Conservation (phyloP, 2,888 invertebrate genomes). For the Temnothorax ravouxi region DNA sequence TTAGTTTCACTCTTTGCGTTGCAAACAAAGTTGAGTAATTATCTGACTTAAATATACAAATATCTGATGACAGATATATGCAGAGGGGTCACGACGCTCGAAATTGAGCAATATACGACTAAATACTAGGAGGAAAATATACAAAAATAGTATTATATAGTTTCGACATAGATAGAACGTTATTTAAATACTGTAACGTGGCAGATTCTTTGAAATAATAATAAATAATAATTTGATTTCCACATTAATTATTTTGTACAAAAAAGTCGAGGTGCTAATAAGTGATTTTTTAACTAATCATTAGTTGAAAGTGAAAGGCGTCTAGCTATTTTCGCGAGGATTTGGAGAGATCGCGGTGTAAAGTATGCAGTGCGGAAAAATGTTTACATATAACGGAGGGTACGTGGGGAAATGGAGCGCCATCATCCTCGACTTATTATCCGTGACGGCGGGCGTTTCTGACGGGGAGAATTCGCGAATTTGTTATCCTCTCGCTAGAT, state of each 20-base stretch:
- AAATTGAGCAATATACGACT: too few relatives aligned
- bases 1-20: background rate
- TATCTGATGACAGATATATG: too few relatives aligned
- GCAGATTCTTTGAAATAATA: too few relatives aligned
- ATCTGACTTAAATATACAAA: background rate
- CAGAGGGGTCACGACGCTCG: too few relatives aligned
- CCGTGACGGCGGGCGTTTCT: constrained; percentile 18
- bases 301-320: background rate
- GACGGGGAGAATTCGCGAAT: constrained; percentile 20
- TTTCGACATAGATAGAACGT: background rate
- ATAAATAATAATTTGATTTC: too few relatives aligned
- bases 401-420: constrained; percentile 18
- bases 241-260: background rate
- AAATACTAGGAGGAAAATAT: background rate
- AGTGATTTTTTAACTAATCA: background rate
- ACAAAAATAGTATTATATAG: background rate
- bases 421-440: constrained; percentile 41
- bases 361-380: constrained; percentile 12
- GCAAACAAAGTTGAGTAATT: background rate
- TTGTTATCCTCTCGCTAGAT: constrained; percentile 44
- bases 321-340: constrained; percentile 4
- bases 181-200: background rate
- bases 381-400: constrained; percentile 14
- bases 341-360: background rate
- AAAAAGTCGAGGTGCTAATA: background rate